Percentiles rank a stretch among this genome's conserved stretches.
phyloP scores from a whole-genome alignment of 2,888 invertebrate genomes.

The Drosophila prolongata region DNA sequence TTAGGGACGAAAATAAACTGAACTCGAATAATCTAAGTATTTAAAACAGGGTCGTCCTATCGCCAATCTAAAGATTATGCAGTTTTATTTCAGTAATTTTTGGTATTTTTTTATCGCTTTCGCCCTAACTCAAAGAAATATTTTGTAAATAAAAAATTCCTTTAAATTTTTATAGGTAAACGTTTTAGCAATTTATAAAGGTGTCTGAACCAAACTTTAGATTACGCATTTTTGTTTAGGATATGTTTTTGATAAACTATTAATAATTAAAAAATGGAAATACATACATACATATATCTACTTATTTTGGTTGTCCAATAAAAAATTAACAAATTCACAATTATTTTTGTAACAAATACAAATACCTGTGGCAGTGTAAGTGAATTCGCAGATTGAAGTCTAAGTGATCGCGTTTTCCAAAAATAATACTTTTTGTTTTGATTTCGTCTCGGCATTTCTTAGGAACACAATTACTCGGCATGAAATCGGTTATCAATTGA shows the following conservation, averaged over 20 bases:
- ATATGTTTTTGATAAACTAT: too few species aligned
- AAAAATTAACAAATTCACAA: too few species aligned
- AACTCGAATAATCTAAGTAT: slow-evolving; percentile 4
- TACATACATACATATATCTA: too few species aligned
- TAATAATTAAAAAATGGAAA: too few species aligned
- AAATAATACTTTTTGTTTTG: slow-evolving; percentile 12
- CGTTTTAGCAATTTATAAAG: too few species aligned
- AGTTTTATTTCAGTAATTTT: background rate
- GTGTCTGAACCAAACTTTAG: too few species aligned
- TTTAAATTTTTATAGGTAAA: too few species aligned
- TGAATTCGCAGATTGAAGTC: slow-evolving; percentile 1
- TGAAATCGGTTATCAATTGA: slow-evolving; percentile 36
- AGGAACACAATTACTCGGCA: slow-evolving; percentile 24
- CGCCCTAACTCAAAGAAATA: too few species aligned
- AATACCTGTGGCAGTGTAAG: background rate
- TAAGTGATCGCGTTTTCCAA: slow-evolving; percentile 3
- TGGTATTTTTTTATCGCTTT: background rate
- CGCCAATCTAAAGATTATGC: slow-evolving; percentile 1
- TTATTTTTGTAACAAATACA: too few species aligned
- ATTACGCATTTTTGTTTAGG: too few species aligned
- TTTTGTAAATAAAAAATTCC: too few species aligned
- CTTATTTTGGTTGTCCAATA: too few species aligned
- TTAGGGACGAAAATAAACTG: slow-evolving; percentile 7
- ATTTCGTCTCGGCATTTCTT: slow-evolving; percentile 3
- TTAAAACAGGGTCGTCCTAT: background rate